Conservation (phyloP, 2,113 vertebrate species). For the Gorsachius goisagi region DNA sequence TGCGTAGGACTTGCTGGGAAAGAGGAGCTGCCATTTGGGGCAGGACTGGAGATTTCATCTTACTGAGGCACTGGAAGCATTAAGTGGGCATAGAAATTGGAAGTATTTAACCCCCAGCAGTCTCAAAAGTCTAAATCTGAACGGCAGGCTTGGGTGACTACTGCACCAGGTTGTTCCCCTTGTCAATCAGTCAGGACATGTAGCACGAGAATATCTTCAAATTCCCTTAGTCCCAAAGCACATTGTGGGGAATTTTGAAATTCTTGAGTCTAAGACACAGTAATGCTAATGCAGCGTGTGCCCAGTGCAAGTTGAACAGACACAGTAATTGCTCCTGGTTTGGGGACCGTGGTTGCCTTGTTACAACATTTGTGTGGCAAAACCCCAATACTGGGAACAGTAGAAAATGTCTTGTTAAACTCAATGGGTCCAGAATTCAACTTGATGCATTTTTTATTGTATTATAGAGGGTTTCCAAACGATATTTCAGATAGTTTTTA, state of each 20-base stretch:
- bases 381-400: neutral
- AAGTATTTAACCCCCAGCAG: neutral
- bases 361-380: neutral
- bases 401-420: neutral
- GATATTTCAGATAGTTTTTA: neutral
- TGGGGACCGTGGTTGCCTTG: rapidly evolving
- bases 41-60: neutral
- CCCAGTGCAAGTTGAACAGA: neutral
- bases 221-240: neutral
- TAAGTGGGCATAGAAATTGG: neutral
- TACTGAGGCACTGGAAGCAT: neutral
- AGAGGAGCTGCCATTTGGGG: neutral
- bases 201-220: neutral
- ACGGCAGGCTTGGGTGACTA: neutral
- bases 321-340: neutral
- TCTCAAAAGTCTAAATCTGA: neutral
- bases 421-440: neutral
- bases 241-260: neutral
- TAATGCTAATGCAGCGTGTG: neutral
- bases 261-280: neutral
- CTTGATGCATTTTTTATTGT: neutral
- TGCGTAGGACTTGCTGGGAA: neutral
- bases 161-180: neutral
- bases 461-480: neutral
- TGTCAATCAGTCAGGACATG: neutral